A percentile compares a stretch with the other conserved stretches of the same genome.
These are phyloP conservation scores for Odontomyia ornata DNA, from an alignment of 2,888 invertebrate species.

Conservation along the genomic window DNA sequence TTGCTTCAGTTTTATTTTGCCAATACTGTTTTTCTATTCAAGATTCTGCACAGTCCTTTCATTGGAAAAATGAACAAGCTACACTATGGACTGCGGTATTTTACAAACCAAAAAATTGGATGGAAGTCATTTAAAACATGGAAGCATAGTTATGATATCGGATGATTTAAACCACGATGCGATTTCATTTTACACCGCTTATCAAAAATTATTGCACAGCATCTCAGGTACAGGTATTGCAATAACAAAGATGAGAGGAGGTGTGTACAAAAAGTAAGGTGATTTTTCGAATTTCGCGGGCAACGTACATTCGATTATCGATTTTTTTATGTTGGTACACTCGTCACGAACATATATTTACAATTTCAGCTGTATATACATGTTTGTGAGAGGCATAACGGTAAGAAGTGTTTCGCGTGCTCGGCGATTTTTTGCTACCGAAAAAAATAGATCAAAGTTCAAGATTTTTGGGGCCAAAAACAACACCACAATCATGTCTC, in stretches of 20 bases:
- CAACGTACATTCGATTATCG: too few species aligned
- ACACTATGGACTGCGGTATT: background rate
- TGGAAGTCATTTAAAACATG: background rate
- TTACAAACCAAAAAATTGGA: background rate
- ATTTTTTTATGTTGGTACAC: too few species aligned
- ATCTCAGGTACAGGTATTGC: background rate
- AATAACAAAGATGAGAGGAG: background rate
- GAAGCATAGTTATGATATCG: conserved; percentile 7
- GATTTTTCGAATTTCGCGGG: too few species aligned
- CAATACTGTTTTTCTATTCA: background rate
- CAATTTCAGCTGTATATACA: too few species aligned
- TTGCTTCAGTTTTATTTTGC: background rate
- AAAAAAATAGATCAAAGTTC: too few species aligned
- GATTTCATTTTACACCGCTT: background rate
- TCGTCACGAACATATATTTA: too few species aligned
- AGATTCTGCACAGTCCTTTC: background rate
- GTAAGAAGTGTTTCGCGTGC: too few species aligned
- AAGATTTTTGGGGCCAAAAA: too few species aligned
- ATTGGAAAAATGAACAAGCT: background rate
- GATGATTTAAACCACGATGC: background rate
- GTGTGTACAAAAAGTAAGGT: too few species aligned
- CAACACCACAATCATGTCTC: too few species aligned
- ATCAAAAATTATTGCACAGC: background rate
- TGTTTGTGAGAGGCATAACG: too few species aligned
- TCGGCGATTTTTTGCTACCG: too few species aligned